Percentiles rank a stretch among this genome's conserved stretches.
These are phyloP conservation scores for Coremacera marginata DNA, from an alignment of 2,888 invertebrate genomes.

Conservation along the genomic window DNA sequence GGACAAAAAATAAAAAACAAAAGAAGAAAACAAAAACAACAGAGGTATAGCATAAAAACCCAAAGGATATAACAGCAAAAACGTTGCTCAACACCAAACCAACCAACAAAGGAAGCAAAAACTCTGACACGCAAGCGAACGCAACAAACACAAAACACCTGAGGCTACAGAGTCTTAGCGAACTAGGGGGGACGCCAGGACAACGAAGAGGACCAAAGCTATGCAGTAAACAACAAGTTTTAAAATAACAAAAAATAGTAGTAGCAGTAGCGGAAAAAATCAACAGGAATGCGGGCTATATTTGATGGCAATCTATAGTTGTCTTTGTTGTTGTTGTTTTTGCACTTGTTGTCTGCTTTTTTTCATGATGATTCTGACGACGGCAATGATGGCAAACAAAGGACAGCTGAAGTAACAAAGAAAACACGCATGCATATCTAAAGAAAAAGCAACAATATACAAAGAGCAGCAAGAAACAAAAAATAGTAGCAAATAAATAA, in stretches of 20 bases:
- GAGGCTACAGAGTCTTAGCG: slow-evolving; percentile 1
- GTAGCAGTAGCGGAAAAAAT: neutral
- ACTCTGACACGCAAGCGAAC: neutral
- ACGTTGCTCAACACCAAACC: too few relatives aligned
- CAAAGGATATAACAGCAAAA: too few relatives aligned
- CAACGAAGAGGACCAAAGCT: neutral
- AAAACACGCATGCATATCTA: neutral
- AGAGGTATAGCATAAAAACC: neutral
- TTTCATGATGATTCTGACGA: neutral
- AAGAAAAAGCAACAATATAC: neutral
- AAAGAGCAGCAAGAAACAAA: neutral
- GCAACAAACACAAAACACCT: slow-evolving; percentile 23
- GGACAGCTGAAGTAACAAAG: slow-evolving; percentile 12
- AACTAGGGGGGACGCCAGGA: neutral
- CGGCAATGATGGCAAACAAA: neutral
- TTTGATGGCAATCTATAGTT: slow-evolving; percentile 2
- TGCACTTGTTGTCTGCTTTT: neutral
- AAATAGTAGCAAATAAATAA: neutral
- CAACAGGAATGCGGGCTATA: slow-evolving; percentile 1
- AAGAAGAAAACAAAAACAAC: neutral
- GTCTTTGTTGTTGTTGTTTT: slow-evolving; percentile 2
- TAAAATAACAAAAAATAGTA: neutral
- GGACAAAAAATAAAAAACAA: neutral
- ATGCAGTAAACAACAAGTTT: neutral
- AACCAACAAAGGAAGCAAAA: neutral